Base-by-base conservation (phyloP, 2,888 invertebrate species). In the Sialis fuliginosa region DNA sequence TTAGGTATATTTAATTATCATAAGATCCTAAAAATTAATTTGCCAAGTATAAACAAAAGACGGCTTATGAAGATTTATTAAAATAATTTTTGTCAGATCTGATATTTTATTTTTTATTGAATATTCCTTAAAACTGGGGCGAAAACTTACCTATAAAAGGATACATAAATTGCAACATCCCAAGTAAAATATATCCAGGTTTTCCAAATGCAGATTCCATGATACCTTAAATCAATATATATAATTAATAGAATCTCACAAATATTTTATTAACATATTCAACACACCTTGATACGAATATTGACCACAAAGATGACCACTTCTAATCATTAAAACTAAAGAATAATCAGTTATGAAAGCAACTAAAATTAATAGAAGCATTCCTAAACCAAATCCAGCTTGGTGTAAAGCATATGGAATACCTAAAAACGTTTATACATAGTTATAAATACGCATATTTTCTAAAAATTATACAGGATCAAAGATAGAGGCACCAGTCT, bases 91-190 rank as follows among this genome's bases (percentile, higher is more conserved):
- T n/a, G n/a, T n/a, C n/a, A n/a, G n/a, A n/a, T n/a, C n/a, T n/a
- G n/a, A n/a, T n/a, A n/a, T n/a, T n/a, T n/a, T n/a, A n/a, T n/a
- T n/a, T n/a, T n/a, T n/a, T n/a, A n/a, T n/a, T n/a, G n/a, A n/a
- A n/a, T n/a, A n/a, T n/a, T n/a, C n/a, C n/a, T n/a, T n/a, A n/a
- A n/a, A n/a, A n/a, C n/a, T n/a, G n/a, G n/a, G n/a, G n/a, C n/a
- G n/a, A n/a, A n/a, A n/a, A n/a, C n/a, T n/a, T 68, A 85, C 87
- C 86, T 57, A 87, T 77, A 59, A 87, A 81, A 1, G 88, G 88
- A 66, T 88, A 88, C 57, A 83, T 71, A 58, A 87, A 86, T 62
- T 88, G 88, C 50, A 87, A 66, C 35, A 76, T 62, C 2, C 85
- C 81, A 12, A 87, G 68, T 35, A 86, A 65, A 57, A 81, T 76